Conservation (phyloP, 2,113 vertebrate species). For the Ascaphus truei region DNA sequence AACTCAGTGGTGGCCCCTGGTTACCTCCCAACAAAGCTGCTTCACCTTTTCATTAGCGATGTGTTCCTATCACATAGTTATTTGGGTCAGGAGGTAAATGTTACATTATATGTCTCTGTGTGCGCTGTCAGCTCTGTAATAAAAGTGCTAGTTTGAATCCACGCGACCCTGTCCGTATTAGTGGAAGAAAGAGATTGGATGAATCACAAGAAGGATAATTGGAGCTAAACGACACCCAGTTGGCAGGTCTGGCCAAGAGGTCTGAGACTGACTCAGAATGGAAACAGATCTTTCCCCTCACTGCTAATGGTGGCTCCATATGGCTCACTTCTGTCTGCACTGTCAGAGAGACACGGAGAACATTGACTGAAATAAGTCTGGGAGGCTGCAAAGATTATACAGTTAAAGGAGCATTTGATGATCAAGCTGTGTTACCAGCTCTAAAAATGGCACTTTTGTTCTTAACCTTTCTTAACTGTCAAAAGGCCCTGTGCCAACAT, state of each 20-base stretch:
- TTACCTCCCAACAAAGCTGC: too few relatives aligned
- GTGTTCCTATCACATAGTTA: too few relatives aligned
- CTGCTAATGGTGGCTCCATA: constrained; percentile 23
- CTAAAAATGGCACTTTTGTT: neutral
- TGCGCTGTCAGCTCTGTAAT: too few relatives aligned
- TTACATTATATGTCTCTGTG: too few relatives aligned
- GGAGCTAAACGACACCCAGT: constrained; percentile 3
- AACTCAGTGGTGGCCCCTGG: too few relatives aligned
- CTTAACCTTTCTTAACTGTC: neutral
- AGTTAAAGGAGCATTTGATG: constrained; percentile 26
- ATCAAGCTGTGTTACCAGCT: constrained; percentile 6
- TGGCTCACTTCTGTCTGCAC: constrained; percentile 22
- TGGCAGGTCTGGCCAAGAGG: constrained; percentile 20
- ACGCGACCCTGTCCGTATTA: neutral
- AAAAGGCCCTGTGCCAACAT: neutral
- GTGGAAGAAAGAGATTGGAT: neutral
- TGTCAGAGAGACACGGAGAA: constrained; percentile 7
- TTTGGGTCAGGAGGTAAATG: too few relatives aligned
- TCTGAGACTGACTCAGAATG: neutral
- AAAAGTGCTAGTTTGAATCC: too few relatives aligned
- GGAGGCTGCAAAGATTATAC: constrained; percentile 14
- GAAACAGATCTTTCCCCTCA: constrained; percentile 22
- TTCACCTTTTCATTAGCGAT: too few relatives aligned
- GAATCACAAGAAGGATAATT: constrained; percentile 4
- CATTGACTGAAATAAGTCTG: constrained; percentile 17